Evolutionary conservation across 2,113 vertebrate genomes (phyloP), one percentile per base, ranked within the genome.

Genomic region (Phasianus colchicus): DNA sequence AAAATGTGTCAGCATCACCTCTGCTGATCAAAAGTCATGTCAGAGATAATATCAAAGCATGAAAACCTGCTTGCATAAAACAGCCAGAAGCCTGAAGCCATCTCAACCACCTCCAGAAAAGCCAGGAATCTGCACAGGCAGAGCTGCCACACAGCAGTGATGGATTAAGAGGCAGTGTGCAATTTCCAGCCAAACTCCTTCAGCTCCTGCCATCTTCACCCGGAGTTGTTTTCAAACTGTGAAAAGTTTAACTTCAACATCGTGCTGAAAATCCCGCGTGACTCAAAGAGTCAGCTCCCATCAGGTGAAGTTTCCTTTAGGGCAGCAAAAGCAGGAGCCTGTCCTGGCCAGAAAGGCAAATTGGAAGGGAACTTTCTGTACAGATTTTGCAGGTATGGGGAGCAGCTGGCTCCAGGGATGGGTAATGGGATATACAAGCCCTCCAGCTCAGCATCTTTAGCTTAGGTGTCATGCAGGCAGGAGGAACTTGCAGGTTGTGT

Each of bases 1-100:
- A 18, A 27, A 70, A 93, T 88, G 80, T 75, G 83, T 81, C 88
- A 93, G 70, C 88, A 92, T 89, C 88, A 83, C 75, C 90, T 95
- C 91, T 2, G 1, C 92, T 93, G 93, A 96, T 95, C 95, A 95
- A 96, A 96, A 95, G 86, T 95, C 67, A 20, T 83, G 92, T 96
- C 92, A 94, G 83, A 73, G 55, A 73, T 36, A 60, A 96, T 95
- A 96, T 94, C 83, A 96, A 94, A 96, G 93, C 75, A 50, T 71
- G 50, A 95, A 96, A 95, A 95, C 88, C 84, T 85, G 43, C 93
- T 94, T 90, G 79, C 88, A 93, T 88, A 95, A 96, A 90, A 91
- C 91, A 96, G 88, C 67, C 85, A 95, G 86, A 83, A 94, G 90
- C 95, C 95, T 63, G 92, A 91, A 96, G 93, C 95, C 90, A 91